Percentiles rank a stretch among this genome's conserved stretches.
phyloP scores from a whole-genome alignment of 2,888 invertebrate genomes.

The Chloroclysta siterata region DNA sequence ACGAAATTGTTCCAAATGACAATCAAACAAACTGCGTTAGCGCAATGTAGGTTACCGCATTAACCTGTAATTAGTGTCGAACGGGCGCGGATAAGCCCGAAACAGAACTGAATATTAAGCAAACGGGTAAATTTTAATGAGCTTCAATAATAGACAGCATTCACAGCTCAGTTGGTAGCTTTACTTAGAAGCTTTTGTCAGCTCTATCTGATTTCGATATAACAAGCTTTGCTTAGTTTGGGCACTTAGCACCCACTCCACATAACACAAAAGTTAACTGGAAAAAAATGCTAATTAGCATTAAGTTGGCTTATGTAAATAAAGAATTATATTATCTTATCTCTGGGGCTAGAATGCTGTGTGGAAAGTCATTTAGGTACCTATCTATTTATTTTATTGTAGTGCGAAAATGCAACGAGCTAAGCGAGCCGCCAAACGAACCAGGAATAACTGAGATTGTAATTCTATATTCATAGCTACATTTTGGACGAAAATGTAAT shows the following conservation, averaged over 20 bases:
- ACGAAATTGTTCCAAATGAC: conserved; percentile 1
- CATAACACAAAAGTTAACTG: no score
- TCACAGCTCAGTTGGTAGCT: no score
- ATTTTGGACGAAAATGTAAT: conserved; percentile 13
- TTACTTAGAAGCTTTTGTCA: no score
- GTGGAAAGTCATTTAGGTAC: no score
- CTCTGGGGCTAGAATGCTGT: no score
- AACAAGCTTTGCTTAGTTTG: no score
- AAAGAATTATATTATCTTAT: no score
- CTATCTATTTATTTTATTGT: no score
- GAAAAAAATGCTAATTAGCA: no score
- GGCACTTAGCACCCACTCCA: no score
- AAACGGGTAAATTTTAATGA: conserved; percentile 59
- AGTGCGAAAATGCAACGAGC: conserved; percentile 50
- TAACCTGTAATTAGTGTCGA: conserved; percentile 41
- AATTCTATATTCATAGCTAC: conserved; percentile 13
- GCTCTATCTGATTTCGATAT: no score
- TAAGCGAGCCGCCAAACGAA: conserved; percentile 30
- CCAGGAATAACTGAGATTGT: conserved; percentile 35
- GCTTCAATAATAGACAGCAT: conserved; percentile 52
- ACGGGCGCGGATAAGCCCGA: conserved; percentile 46
- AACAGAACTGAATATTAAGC: conserved; percentile 52
- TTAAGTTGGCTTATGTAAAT: no score
- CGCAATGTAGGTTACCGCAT: conserved; percentile 36
- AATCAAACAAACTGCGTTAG: conserved; percentile 18